Conservation (phyloP, 1,140 invertebrate species). For the Eulimnadia texana region DNA sequence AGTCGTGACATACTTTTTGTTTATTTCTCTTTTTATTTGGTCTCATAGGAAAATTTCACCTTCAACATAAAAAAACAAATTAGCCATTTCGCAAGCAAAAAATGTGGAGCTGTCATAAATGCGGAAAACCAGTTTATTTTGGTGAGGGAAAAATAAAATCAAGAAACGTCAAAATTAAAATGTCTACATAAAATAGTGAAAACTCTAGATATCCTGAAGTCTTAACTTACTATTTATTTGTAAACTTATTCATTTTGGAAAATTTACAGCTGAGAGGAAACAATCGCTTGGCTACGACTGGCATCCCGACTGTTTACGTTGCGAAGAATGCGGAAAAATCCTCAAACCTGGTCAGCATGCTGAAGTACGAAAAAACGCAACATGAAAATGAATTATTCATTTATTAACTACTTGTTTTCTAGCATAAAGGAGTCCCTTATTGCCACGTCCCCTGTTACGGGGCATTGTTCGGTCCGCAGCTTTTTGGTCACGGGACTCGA, state of each 20-base stretch:
- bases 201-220: no score
- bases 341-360: constrained; percentile 76
- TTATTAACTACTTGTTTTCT: constrained; percentile 21
- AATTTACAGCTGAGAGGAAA: constrained; percentile 75
- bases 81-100: constrained; percentile 12
- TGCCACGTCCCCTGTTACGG: constrained; percentile 83
- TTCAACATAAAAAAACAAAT: constrained; percentile 2
- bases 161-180: no score
- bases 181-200: no score
- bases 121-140: constrained; percentile 72
- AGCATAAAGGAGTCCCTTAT: constrained; percentile 82
- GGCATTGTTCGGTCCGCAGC: constrained; percentile 67
- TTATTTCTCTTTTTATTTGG: no score
- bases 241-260: neutral
- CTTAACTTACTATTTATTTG: constrained; percentile 7
- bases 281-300: constrained; percentile 83
- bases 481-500: constrained; percentile 72
- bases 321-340: constrained; percentile 80
- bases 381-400: neutral
- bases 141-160: no score
- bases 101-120: constrained; percentile 79
- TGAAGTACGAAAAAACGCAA: constrained; percentile 40
- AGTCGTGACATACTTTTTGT: no score
- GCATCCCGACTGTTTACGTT: constrained; percentile 79
- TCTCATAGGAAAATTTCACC: no score